phyloP scores from a whole-genome alignment of 2,797 vertebrate species.

The Trachurus trachurus region DNA sequence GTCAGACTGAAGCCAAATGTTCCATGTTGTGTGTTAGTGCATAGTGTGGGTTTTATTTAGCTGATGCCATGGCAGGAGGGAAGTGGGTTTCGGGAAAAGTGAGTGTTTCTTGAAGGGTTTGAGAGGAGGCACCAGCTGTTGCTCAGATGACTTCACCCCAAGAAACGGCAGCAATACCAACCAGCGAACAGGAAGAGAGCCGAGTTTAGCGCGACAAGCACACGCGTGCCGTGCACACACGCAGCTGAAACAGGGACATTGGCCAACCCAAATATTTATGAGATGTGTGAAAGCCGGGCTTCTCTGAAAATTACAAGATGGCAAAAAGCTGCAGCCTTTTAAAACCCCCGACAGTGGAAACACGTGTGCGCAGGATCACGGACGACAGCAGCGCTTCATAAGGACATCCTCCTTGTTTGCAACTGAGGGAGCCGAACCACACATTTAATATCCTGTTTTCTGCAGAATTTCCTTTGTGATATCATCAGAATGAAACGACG shows the following conservation, averaged over 20 bases:
- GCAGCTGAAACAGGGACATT: conserved; percentile 40
- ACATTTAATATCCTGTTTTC: conserved; percentile 71
- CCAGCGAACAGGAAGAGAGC: conserved; percentile 16
- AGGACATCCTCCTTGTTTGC: conserved; percentile 33
- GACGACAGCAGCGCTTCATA: conserved; percentile 12
- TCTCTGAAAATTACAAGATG: conserved; percentile 47
- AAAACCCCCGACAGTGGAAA: conserved; percentile 26
- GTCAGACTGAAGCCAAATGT: conserved; percentile 27
- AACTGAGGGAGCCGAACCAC: conserved; percentile 2
- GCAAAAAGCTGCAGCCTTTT: conserved; percentile 47
- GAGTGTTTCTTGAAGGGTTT: conserved; percentile 32
- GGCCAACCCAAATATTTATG: conserved; percentile 82
- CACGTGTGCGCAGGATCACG: background rate
- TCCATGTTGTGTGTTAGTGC: conserved; percentile 5
- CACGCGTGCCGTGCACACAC: conserved; percentile 1
- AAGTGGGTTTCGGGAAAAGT: conserved; percentile 36
- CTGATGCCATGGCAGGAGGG: conserved; percentile 41
- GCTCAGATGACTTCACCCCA: conserved; percentile 76
- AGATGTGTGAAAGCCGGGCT: conserved; percentile 52
- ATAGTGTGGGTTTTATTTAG: conserved; percentile 31
- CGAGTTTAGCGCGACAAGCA: background rate
- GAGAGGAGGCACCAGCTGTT: conserved; percentile 73
- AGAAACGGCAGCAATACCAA: conserved; percentile 47
- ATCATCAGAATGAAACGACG: conserved; percentile 22
- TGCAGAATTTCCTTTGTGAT: conserved; percentile 43